phyloP scores from a whole-genome alignment of 2,113 vertebrate species.

The Pterocles burchelli region DNA sequence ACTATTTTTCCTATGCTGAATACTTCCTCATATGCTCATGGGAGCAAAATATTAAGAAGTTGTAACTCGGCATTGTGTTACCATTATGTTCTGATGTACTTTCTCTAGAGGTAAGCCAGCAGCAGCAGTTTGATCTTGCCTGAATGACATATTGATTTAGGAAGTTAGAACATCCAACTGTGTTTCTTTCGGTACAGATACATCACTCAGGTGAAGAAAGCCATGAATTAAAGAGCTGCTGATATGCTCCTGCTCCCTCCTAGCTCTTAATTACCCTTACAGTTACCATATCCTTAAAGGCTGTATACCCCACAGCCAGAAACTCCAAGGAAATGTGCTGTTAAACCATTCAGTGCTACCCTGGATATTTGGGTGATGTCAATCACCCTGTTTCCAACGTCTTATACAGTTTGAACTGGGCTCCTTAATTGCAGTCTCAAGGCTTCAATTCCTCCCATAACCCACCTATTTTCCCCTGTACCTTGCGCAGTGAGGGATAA shows the following conservation, averaged over 20 bases:
- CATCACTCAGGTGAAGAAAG: not conserved
- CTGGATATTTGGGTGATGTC: not conserved
- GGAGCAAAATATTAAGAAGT: not conserved
- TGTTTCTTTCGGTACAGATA: not conserved
- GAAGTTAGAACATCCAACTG: not conserved
- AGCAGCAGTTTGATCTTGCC: not conserved
- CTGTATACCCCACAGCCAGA: not conserved
- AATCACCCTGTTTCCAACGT: not conserved
- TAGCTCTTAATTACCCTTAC: not conserved
- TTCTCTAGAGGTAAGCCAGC: not conserved
- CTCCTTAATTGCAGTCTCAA: not conserved
- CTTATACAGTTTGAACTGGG: not conserved
- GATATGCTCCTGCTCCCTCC: not conserved
- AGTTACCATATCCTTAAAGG: not conserved
- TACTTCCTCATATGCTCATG: accelerated
- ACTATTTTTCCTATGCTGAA: not conserved
- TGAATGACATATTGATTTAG: not conserved
- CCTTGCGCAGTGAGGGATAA: not conserved
- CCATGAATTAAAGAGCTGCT: not conserved
- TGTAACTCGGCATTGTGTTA: not conserved
- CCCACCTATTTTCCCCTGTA: not conserved
- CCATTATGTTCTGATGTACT: accelerated
- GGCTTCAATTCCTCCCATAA: not conserved
- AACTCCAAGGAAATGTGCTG: not conserved
- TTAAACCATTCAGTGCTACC: not conserved